These are phyloP conservation scores for Epinephelus cyanopodus DNA, from an alignment of 2,113 vertebrate species.

Conservation along the genomic window DNA sequence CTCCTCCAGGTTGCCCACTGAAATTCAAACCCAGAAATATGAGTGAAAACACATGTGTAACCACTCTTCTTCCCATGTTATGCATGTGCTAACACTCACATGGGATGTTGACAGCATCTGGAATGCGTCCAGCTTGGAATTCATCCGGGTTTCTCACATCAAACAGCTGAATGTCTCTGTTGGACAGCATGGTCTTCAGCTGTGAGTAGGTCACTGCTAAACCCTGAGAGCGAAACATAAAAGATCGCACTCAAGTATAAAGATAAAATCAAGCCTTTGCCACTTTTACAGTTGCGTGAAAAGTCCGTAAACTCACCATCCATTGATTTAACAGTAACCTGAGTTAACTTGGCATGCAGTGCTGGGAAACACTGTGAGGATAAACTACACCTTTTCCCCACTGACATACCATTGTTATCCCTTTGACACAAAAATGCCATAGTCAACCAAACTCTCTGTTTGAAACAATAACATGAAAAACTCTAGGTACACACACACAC, in stretches of 20 bases:
- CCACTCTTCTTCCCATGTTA: no score
- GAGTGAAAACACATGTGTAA: not conserved
- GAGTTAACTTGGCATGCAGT: not conserved
- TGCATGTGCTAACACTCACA: slow-evolving; percentile 59
- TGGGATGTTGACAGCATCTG: slow-evolving; percentile 79
- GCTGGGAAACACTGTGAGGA: not conserved
- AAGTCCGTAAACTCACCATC: slow-evolving; percentile 25
- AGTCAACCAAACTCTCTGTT: slow-evolving; percentile 28
- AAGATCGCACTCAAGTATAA: not conserved
- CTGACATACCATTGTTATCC: slow-evolving; percentile 20
- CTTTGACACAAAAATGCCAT: slow-evolving; percentile 27
- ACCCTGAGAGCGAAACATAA: slow-evolving; percentile 30
- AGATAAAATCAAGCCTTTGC: not conserved
- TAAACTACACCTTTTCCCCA: not conserved
- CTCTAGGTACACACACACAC: not conserved
- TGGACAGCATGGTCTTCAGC: slow-evolving; percentile 78
- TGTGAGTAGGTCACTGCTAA: slow-evolving; percentile 80
- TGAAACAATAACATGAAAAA: slow-evolving; percentile 22
- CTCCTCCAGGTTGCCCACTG: slow-evolving; percentile 82
- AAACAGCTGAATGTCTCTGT: slow-evolving; percentile 74
- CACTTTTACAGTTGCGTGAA: not conserved
- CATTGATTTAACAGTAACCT: not conserved
- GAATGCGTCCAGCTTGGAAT: slow-evolving; percentile 78
- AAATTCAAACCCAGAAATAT: not conserved
- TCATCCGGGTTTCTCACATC: slow-evolving; percentile 84